Conservation (phyloP, 2,797 vertebrate genomes). For the Hoplostethus mediterraneus region DNA sequence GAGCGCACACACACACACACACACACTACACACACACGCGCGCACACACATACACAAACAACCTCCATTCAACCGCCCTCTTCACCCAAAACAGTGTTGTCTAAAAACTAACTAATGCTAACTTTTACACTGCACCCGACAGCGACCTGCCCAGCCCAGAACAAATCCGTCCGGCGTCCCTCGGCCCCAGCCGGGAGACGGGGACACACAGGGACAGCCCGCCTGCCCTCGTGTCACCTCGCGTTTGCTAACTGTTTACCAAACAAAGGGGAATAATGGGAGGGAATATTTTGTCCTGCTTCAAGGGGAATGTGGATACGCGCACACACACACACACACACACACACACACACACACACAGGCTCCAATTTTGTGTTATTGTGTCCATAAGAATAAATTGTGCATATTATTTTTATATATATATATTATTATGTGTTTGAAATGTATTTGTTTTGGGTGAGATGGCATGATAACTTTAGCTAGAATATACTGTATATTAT, state of each 20-base stretch:
- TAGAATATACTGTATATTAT: too few relatives aligned
- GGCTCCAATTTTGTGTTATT: conserved; percentile 9
- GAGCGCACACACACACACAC: conserved; percentile 61
- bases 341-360: conserved; percentile 33
- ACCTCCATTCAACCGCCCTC: conserved; percentile 58
- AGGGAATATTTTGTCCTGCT: conserved; percentile 49
- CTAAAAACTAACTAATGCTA: conserved; percentile 60
- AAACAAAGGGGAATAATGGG: conserved; percentile 64
- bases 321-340: conserved; percentile 40
- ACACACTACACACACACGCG: conserved; percentile 55
- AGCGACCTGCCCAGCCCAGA: conserved; percentile 76
- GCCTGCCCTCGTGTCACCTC: conserved; percentile 66
- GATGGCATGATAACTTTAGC: too few relatives aligned
- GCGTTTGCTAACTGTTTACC: conserved; percentile 68
- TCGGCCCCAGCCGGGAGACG: conserved; percentile 44
- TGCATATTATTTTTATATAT: too few relatives aligned
- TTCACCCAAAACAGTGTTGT: conserved; percentile 52
- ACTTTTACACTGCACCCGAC: conserved; percentile 63
- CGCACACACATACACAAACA: conserved; percentile 37
- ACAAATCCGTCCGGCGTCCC: too few relatives aligned
- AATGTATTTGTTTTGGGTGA: too few relatives aligned
- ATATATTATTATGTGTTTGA: too few relatives aligned
- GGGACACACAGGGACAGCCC: conserved; percentile 57
- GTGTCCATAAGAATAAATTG: conserved; percentile 12
- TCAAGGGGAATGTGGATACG: conserved; percentile 10